Conservation (phyloP, 92 coral and sea anemone genomes). For the Epizoanthus rinbou region DNA sequence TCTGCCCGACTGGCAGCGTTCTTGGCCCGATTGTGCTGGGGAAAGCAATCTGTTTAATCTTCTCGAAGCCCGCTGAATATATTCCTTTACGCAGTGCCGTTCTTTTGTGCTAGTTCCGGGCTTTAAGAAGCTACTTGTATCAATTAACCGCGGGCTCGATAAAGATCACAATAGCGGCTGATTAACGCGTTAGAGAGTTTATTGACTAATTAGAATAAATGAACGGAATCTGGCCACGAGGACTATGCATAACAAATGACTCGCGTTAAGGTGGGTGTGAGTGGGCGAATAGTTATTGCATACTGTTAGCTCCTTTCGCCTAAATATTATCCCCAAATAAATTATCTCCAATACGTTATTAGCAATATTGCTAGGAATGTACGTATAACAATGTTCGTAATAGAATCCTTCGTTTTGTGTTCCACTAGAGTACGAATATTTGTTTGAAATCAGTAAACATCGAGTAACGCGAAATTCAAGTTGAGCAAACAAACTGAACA, state of each 20-base stretch:
- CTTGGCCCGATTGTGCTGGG: too few species aligned
- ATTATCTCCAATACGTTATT: neutral
- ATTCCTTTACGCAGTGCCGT: slow-evolving; percentile 36
- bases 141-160: slow-evolving; percentile 34
- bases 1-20: neutral
- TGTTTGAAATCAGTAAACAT: slow-evolving; percentile 11
- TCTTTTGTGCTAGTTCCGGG: slow-evolving; percentile 40
- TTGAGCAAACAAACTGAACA: slow-evolving; percentile 1
- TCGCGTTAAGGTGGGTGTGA: neutral
- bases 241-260: neutral
- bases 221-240: neutral
- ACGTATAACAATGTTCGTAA: slow-evolving; percentile 1
- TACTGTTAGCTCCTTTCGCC: neutral
- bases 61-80: slow-evolving; percentile 6
- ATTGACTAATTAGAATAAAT: slow-evolving; percentile 39
- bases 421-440: neutral
- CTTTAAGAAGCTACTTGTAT: slow-evolving; percentile 33
- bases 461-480: neutral
- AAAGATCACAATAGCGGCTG: slow-evolving; percentile 41
- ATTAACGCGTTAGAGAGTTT: slow-evolving; percentile 25
- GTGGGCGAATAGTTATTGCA: slow-evolving; percentile 23
- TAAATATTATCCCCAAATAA: neutral
- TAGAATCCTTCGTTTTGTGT: slow-evolving; percentile 1
- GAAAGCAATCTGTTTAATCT: slow-evolving; percentile 11
- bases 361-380: neutral